These are phyloP conservation scores for Leptosomus discolor DNA, from an alignment of 2,113 vertebrate genomes.

Conservation along the genomic window DNA sequence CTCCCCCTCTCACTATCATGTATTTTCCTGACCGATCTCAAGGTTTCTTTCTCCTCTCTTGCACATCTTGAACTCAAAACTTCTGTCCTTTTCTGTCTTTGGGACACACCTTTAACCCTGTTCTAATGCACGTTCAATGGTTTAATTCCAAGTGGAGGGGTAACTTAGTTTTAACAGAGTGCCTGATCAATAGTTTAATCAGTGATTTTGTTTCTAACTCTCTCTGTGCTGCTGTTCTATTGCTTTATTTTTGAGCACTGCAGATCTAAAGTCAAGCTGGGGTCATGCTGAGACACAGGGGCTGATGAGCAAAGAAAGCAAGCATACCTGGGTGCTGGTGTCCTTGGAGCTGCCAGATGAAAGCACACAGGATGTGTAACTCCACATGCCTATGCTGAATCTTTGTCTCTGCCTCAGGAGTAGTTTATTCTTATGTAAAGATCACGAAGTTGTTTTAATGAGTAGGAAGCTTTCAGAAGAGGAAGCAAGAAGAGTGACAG, in stretches of 20 bases:
- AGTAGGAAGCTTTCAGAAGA: neutral
- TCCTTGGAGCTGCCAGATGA: neutral
- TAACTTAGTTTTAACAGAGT: neutral
- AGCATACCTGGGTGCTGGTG: neutral
- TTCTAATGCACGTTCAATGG: neutral
- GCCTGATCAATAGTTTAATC: conserved; percentile 50
- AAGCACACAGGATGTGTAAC: neutral
- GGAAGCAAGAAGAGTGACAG: neutral
- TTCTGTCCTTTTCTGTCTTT: neutral
- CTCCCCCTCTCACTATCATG: neutral
- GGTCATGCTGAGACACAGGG: neutral
- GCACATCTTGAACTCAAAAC: neutral
- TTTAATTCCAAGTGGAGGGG: neutral
- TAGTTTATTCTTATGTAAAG: neutral
- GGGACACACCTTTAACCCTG: neutral
- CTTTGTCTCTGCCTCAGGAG: neutral
- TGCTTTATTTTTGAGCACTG: neutral
- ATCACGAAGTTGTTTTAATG: neutral
- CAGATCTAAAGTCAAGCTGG: neutral
- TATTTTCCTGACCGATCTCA: accelerated
- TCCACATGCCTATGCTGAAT: neutral
- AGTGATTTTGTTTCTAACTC: conserved; percentile 27
- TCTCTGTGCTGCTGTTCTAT: neutral
- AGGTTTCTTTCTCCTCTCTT: neutral
- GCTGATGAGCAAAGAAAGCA: neutral